Conservation (phyloP, 2,888 invertebrate genomes). For the Metalampra italica region DNA sequence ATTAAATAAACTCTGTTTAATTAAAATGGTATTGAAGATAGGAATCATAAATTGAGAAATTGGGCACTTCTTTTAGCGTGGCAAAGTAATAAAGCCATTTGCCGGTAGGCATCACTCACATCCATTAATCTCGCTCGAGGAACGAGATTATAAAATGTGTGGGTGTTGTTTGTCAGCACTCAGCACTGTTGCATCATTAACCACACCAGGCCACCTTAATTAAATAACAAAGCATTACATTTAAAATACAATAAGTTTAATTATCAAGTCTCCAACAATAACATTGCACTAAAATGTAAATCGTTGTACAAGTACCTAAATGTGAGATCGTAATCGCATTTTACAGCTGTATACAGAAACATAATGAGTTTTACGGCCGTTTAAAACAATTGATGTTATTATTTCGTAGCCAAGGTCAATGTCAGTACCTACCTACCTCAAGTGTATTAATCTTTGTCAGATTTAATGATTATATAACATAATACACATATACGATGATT, state of each 20-base stretch:
- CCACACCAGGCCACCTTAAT: conserved; percentile 23
- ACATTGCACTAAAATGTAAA: conserved; percentile 42
- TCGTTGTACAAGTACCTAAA: conserved; percentile 27
- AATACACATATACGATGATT: neutral
- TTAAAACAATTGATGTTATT: conserved; percentile 49
- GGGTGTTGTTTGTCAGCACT: conserved; percentile 20
- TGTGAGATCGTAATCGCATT: conserved; percentile 45
- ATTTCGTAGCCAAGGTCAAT: conserved; percentile 34
- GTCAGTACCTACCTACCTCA: conserved; percentile 12
- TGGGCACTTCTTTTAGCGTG: neutral
- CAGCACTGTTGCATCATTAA: conserved; percentile 27
- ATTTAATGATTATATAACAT: conserved; percentile 14
- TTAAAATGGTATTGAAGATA: too few relatives aligned
- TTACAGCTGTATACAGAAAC: conserved; percentile 34
- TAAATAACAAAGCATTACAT: conserved; percentile 38
- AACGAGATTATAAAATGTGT: conserved; percentile 5
- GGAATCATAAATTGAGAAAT: too few relatives aligned
- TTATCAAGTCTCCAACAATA: conserved; percentile 34
- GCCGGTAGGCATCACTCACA: conserved; percentile 6
- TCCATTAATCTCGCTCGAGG: conserved; percentile 16
- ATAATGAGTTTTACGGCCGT: conserved; percentile 43
- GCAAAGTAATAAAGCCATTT: neutral
- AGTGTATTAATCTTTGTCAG: conserved; percentile 27
- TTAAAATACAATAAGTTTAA: conserved; percentile 27
- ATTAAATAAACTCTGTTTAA: too few relatives aligned